These are phyloP conservation scores for Rhaphigaster nebulosa DNA, from an alignment of 2,888 invertebrate species.

Conservation along the genomic window DNA sequence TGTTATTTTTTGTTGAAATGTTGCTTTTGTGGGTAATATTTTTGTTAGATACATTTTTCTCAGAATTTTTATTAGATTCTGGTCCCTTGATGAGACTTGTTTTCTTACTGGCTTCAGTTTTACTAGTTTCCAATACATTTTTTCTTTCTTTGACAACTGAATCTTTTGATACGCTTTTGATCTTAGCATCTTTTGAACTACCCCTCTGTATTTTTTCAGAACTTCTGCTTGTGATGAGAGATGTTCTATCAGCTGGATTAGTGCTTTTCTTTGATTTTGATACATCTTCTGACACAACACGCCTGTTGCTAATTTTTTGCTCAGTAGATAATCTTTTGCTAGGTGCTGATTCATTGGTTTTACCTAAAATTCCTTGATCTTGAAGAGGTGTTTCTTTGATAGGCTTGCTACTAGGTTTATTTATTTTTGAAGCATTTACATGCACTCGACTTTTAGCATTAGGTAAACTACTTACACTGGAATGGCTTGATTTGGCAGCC, in stretches of 20 bases:
- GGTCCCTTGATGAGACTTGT: neutral
- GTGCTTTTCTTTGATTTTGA: neutral
- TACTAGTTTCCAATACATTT: neutral
- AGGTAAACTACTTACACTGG: neutral
- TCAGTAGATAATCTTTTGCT: neutral
- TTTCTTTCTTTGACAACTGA: neutral
- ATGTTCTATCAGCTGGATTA: neutral
- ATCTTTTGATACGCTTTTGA: neutral
- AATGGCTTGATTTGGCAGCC: neutral
- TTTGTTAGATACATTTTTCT: neutral
- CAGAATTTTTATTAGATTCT: neutral
- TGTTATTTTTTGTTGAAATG: neutral
- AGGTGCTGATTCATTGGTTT: neutral
- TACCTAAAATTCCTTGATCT: neutral
- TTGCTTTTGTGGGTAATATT: neutral
- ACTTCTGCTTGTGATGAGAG: neutral
- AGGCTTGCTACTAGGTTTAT: neutral
- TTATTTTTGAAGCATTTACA: neutral
- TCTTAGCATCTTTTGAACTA: neutral
- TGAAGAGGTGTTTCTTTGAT: neutral
- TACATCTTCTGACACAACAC: neutral
- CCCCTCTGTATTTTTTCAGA: neutral
- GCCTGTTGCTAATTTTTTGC: neutral
- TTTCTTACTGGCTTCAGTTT: neutral
- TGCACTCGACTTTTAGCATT: neutral